Conservation (phyloP, 1,140 invertebrate genomes). For the Portunus trituberculatus region DNA sequence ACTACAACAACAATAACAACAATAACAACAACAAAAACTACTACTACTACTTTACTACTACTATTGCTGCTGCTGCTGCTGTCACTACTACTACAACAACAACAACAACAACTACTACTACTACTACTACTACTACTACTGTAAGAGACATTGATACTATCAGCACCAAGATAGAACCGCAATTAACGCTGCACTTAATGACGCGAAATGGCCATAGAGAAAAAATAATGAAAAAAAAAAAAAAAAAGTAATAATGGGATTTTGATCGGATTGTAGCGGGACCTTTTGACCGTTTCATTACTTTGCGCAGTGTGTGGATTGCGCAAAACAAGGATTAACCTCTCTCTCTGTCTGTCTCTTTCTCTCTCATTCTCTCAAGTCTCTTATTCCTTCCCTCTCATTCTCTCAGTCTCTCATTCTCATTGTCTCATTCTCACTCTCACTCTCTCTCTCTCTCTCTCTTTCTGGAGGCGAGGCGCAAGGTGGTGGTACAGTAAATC, state of each 20-base stretch:
- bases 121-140: too few species aligned
- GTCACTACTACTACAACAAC: too few species aligned
- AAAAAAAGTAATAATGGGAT: background rate
- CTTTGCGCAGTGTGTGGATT: too few species aligned
- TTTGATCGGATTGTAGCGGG: background rate
- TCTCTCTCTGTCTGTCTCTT: too few species aligned
- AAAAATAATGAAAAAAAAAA: background rate
- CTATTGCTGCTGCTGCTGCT: too few species aligned
- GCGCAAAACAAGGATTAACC: too few species aligned
- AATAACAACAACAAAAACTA: too few species aligned
- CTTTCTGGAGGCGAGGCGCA: background rate
- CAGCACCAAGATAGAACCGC: too few species aligned
- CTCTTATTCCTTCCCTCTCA: background rate
- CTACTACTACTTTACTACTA: too few species aligned
- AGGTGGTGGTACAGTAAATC: background rate
- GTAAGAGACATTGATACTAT: too few species aligned
- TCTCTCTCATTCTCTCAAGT: background rate
- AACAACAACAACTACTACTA: too few species aligned
- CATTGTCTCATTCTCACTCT: background rate
- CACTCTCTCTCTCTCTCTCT: slow-evolving; percentile 18
- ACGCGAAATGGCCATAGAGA: background rate
- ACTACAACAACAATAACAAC: too few species aligned
- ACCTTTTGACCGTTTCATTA: background rate
- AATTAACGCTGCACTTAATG: background rate
- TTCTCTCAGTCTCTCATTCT: background rate